phyloP scores from a whole-genome alignment of 2,888 invertebrate species.

The Proisotoma minuta region DNA sequence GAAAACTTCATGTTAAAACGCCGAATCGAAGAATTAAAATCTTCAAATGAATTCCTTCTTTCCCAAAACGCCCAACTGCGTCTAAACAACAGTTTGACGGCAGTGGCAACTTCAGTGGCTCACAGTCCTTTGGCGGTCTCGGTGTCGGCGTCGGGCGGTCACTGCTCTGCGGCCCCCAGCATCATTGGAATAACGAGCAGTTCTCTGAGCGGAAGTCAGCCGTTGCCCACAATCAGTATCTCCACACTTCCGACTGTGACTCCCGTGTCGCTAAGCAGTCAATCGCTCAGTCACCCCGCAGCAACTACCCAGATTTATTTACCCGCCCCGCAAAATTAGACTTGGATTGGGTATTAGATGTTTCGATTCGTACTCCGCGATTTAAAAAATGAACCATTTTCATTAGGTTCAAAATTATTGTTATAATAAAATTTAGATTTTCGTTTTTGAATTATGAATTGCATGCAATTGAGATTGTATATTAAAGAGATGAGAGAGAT shows the following conservation, averaged over 20 bases:
- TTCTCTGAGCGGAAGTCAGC: constrained; percentile 36
- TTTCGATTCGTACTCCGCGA: too few species aligned
- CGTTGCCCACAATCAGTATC: constrained; percentile 43
- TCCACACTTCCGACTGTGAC: constrained; percentile 41
- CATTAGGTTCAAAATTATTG: too few species aligned
- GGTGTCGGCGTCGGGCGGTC: constrained; percentile 35
- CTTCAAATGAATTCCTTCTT: constrained; percentile 71
- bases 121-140: constrained; percentile 31
- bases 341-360: not conserved
- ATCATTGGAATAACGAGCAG: constrained; percentile 38
- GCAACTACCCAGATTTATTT: not conserved
- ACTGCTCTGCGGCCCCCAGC: constrained; percentile 40
- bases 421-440: too few species aligned
- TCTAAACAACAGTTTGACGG: constrained; percentile 50
- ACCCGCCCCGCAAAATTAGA: not conserved
- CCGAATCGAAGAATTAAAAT: constrained; percentile 65
- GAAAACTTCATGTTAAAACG: constrained; percentile 64
- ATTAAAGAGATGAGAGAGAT: too few species aligned
- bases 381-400: too few species aligned
- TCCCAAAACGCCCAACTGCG: constrained; percentile 71
- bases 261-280: constrained; percentile 40
- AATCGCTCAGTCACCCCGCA: constrained; percentile 12
- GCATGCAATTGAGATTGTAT: too few species aligned
- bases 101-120: constrained; percentile 31
- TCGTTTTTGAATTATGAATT: too few species aligned